phyloP scores from a whole-genome alignment of 2,888 invertebrate genomes.

The Drosophila nigricruria region DNA sequence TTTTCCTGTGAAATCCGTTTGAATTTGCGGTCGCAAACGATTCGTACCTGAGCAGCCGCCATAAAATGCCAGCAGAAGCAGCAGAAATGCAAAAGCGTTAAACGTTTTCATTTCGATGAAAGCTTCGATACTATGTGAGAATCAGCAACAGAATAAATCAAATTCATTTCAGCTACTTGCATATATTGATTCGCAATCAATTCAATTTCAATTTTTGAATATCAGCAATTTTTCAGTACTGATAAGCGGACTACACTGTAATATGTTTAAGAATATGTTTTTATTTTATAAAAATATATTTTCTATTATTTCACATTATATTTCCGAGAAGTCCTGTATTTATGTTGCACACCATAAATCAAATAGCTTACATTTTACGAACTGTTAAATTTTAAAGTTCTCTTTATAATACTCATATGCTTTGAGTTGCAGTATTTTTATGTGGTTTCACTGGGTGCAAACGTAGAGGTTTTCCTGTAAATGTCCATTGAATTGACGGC shows the following conservation, averaged over 20 bases:
- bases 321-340: background rate
- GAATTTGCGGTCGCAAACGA: rapidly evolving
- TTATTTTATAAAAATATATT: background rate
- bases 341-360: too few species aligned
- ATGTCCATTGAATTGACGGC: background rate
- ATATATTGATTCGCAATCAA: background rate
- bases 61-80: background rate
- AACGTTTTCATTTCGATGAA: background rate
- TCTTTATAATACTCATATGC: background rate
- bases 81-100: background rate
- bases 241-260: background rate
- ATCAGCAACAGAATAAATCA: background rate
- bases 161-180: background rate
- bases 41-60: too few species aligned
- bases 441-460: background rate
- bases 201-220: background rate
- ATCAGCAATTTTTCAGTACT: background rate
- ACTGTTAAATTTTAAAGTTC: too few species aligned
- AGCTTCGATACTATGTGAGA: background rate
- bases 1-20: background rate
- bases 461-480: background rate
- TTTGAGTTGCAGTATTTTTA: background rate
- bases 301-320: background rate
- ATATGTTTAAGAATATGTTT: background rate
- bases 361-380: too few species aligned